Base-by-base conservation (phyloP, 1,140 invertebrate genomes). In the Zeugodacus cucurbitae region DNA sequence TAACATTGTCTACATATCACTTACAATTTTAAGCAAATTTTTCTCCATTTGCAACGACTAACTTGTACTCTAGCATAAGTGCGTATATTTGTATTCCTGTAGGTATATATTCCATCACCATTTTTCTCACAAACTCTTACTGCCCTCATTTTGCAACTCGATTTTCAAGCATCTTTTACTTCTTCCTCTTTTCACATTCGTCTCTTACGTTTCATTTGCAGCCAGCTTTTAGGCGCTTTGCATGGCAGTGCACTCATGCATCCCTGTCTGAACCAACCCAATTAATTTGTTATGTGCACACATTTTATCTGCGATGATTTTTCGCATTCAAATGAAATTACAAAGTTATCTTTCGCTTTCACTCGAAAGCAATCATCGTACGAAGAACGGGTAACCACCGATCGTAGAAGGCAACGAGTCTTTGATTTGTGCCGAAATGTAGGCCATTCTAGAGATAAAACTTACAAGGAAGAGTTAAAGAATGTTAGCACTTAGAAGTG, bases 281-380 rank as follows among this genome's bases (percentile, higher is more conserved):
- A 82, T 82, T 82, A 82, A 82, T 82, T 82, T 82, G 74, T n/a
- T 17, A 48, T 82, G 37, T 10, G 44, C 74, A 48, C 74, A 48
- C 44, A 82, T 48, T 48, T 82, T 82, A 82, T 82, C 74, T 26
- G 26, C 11, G 44, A 44, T n/a, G n/a, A 82, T 82, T 44, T 82
- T 48, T 48, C n/a, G 22, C 41, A 44, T 48, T 5, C 74, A 82
- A 82, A 26, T 82, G 74, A 82, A 82, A 54, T 82, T 74, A 22
- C 70, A 74, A 74, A 74, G 70, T 74, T 82, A 82, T 82, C 44
- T 82, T 82, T 44, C 17, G 74, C 74, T 54, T 82, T 82, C 41
- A 82, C 26, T 82, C 44, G 22, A 82, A 48, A 82, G 8, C 74
- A 82, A 26, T 14, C n/a, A 6, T 82, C 34, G 22, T 29, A 74